Evolutionary conservation across 1,140 invertebrate species (phyloP), one percentile per base, ranked within the genome.

Genomic region (Leptonema lineaticorne): DNA sequence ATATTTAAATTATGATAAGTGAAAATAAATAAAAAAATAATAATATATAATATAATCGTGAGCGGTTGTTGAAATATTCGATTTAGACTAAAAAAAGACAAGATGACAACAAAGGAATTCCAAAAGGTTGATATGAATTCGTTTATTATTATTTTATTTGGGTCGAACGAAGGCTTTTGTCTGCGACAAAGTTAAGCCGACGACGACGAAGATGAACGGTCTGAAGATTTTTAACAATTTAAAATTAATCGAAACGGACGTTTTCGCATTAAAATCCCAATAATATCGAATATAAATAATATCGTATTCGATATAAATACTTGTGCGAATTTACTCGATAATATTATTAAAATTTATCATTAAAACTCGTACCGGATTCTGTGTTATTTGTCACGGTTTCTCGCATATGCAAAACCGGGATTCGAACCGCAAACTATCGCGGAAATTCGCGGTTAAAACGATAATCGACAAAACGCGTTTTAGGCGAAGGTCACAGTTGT

Each of bases 101-200:
- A 50, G 45, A 64, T 62, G 59, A 62, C 59, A 64, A 64, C 30
- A 46, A 64, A 64, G 45, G 62, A 41, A 45, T 45, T 64, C 22
- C 22, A 64, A 46, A n/a, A n/a, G n/a, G n/a, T n/a, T n/a, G n/a
- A n/a, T n/a, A n/a, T n/a, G n/a, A n/a, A n/a, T n/a, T n/a, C n/a
- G n/a, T n/a, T n/a, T n/a, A n/a, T n/a, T n/a, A n/a, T n/a, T n/a
- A n/a, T n/a, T 24, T 4, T 14, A 11, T 24, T 18, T 53, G 50
- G 22, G 20, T 11, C 46, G 46, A 18, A 18, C 20, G 46, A 22
- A 48, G 27, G 20, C 27, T 33, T 27, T 62, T 45, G 37, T 7
- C 33, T 29, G 41, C 29, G 62, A 50, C 62, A 64, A 53, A 64
- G 46, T 50, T 64, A 29, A 64, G 46, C 62, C 62, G 62, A 64